These are phyloP conservation scores for Epinotia ramella DNA, from an alignment of 2,888 invertebrate species.

Conservation along the genomic window DNA sequence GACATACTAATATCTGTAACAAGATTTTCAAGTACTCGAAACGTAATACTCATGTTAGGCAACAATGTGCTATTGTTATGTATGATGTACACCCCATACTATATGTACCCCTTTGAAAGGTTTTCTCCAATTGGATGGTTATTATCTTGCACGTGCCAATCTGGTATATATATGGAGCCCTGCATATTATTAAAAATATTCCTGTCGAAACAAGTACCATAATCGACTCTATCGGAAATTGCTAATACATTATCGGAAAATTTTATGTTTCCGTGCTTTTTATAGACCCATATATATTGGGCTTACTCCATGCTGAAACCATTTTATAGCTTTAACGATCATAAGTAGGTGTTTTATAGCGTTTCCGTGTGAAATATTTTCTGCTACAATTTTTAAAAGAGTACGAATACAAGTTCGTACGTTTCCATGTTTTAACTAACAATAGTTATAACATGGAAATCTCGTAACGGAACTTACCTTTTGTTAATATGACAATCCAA, in stretches of 20 bases:
- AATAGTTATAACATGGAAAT: constrained; percentile 20
- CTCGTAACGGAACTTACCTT: neutral
- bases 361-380: constrained; percentile 50
- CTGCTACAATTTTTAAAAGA: constrained; percentile 46
- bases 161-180: constrained; percentile 35
- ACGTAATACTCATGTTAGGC: neutral
- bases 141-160: constrained; percentile 26
- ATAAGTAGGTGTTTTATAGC: constrained; percentile 75
- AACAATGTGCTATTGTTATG: neutral
- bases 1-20: too few relatives aligned
- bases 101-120: neutral
- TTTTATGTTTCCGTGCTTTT: constrained; percentile 76
- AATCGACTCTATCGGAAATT: constrained; percentile 69
- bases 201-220: constrained; percentile 51
- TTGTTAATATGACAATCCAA: neutral
- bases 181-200: constrained; percentile 41
- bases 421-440: neutral
- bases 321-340: constrained; percentile 74
- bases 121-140: constrained; percentile 2
- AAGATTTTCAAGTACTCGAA: neutral
- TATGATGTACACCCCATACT: too few relatives aligned
- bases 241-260: constrained; percentile 71
- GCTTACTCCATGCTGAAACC: constrained; percentile 72
- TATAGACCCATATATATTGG: constrained; percentile 77
- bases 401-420: constrained; percentile 2